Base-by-base conservation (phyloP, 2,113 vertebrate genomes). In the Australoheros scitulus region DNA sequence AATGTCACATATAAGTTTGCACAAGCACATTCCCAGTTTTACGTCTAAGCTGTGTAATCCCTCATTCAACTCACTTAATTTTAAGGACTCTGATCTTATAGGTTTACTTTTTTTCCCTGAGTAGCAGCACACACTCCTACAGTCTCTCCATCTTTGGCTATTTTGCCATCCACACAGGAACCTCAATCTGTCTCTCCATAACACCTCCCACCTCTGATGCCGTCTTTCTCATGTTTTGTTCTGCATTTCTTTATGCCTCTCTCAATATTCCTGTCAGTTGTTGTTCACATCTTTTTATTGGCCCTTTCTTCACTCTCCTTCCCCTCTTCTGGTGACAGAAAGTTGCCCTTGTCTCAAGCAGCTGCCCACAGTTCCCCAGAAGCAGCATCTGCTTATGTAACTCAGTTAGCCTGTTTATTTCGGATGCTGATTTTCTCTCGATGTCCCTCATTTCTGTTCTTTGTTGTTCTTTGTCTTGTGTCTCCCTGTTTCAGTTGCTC, bases 361-460 rank as follows among this genome's bases (percentile, higher is more conserved):
- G 76, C 82, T 86, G 88, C 93, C 83, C 77, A 87, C 79, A 91
- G 90, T 82, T 83, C 88, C 86, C 85, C 36, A 64, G 85, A 86
- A 91, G 93, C 91, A 90, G 89, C 86, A 89, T 93, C 87, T 94
- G 92, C 93, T 96, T 95, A 95, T 94, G 92, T 95, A 96, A 96
- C 93, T 91, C 88, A 43, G 89, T 94, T 95, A 93, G 91, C 86
- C 87, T 93, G 90, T 93, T 92, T 92, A 88, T 93, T 90, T 94
- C 88, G 90, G 92, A 93, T 89, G 94, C 86, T 83, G 85, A 55
- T 80, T 85, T 86, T 65, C 89, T 89, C 88, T 81, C 72, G 76
- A 77, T 93, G 84, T 89, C 81, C 82, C 84, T 89, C 56, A n/a
- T 91, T 87, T 89, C 61, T 87, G 59, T 58, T 32, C 81, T 88